A percentile compares a stretch with the other conserved stretches of the same genome.
Evolutionary conservation across 2,888 invertebrate genomes (phyloP).

Genomic region (Caradrina clavipalpis): DNA sequence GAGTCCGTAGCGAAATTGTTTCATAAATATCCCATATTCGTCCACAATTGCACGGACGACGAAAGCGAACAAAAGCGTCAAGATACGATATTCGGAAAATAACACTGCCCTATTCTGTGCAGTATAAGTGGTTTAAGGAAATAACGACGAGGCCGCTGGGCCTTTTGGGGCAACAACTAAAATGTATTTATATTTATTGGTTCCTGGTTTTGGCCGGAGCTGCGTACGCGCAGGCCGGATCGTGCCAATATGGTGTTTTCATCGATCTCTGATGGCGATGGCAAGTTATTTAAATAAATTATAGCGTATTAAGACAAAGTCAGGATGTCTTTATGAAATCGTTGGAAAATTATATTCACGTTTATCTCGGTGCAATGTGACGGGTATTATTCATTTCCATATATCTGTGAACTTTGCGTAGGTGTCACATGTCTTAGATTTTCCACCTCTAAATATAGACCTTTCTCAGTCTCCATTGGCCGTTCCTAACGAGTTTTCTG

Average conservation of each 20-base stretch:
- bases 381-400: slow-evolving; percentile 2
- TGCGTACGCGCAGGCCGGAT: slow-evolving; percentile 67
- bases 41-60: slow-evolving; percentile 49
- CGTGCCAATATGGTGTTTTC: slow-evolving; percentile 74
- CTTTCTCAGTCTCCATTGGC: neutral
- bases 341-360: slow-evolving; percentile 40
- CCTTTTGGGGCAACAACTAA: slow-evolving; percentile 79
- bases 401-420: neutral
- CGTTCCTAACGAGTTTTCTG: neutral
- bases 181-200: slow-evolving; percentile 84
- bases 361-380: slow-evolving; percentile 12
- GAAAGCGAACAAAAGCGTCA: slow-evolving; percentile 60
- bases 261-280: slow-evolving; percentile 71
- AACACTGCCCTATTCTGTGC: slow-evolving; percentile 55
- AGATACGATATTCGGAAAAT: slow-evolving; percentile 51
- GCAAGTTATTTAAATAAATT: slow-evolving; percentile 64
- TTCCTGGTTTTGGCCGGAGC: slow-evolving; percentile 77
- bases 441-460: neutral
- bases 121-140: slow-evolving; percentile 78
- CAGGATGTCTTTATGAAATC: slow-evolving; percentile 49
- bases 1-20: slow-evolving; percentile 40
- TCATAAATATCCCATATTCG: slow-evolving; percentile 54
- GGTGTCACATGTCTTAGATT: neutral
- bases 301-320: slow-evolving; percentile 52
- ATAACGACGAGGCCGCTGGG: slow-evolving; percentile 79